These are phyloP conservation scores for Apotomis betuletana DNA, from an alignment of 2,888 invertebrate genomes.

Conservation along the genomic window DNA sequence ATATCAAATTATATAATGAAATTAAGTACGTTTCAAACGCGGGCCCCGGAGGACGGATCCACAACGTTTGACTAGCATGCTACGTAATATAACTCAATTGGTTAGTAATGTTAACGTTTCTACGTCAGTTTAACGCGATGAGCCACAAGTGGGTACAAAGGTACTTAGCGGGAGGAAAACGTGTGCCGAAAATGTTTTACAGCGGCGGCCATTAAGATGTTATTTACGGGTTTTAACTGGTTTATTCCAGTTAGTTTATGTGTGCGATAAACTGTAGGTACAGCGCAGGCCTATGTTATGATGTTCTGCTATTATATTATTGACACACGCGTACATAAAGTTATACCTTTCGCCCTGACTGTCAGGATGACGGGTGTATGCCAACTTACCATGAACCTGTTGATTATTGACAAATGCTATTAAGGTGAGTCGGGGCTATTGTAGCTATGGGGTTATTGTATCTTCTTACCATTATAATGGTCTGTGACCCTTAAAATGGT, in stretches of 20 bases:
- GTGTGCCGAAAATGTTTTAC: slow-evolving; percentile 10
- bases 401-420: too few species aligned
- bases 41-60: slow-evolving; percentile 22
- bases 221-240: not conserved
- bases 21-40: slow-evolving; percentile 22
- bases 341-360: too few species aligned
- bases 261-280: not conserved
- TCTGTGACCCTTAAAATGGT: too few species aligned
- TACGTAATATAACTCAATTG: slow-evolving; percentile 35
- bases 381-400: too few species aligned
- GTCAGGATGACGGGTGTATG: too few species aligned
- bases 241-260: not conserved
- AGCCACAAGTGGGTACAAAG: slow-evolving; percentile 20
- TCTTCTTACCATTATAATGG: too few species aligned
- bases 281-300: not conserved
- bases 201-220: slow-evolving; percentile 1
- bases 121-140: slow-evolving; percentile 20
- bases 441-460: too few species aligned
- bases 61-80: slow-evolving; percentile 10
- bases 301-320: too few species aligned
- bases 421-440: too few species aligned
- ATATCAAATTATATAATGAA: slow-evolving; percentile 30
- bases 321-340: too few species aligned
- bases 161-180: slow-evolving; percentile 7
- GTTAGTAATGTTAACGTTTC: slow-evolving; percentile 30